Evolutionary conservation across 2,888 invertebrate genomes (phyloP).

Genomic region (Theretra japonica): DNA sequence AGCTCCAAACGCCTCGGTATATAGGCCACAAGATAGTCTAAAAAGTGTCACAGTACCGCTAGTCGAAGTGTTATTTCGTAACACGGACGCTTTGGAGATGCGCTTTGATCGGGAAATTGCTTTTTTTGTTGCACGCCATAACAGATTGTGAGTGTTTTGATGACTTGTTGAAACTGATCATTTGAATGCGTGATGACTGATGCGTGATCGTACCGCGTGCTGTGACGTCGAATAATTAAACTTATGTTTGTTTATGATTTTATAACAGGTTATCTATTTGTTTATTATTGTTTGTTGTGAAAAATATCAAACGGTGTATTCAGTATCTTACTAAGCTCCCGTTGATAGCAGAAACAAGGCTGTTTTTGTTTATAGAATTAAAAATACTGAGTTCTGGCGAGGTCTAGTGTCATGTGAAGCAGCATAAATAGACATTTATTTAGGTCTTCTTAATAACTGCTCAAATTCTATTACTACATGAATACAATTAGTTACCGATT

Average conservation of each 20-base stretch:
- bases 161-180: slow-evolving; percentile 23
- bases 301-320: no score
- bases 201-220: background rate
- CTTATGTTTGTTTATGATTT: background rate
- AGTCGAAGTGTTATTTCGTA: slow-evolving; percentile 47
- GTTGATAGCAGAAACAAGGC: no score
- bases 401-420: no score
- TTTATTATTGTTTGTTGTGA: no score
- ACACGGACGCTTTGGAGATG: slow-evolving; percentile 37
- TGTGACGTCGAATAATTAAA: background rate
- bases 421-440: no score
- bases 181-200: background rate
- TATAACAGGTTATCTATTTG: no score
- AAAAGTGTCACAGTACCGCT: slow-evolving; percentile 44
- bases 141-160: slow-evolving; percentile 39
- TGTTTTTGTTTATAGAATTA: no score
- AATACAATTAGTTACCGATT: background rate
- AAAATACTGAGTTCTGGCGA: no score
- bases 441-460: no score
- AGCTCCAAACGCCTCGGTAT: slow-evolving; percentile 37
- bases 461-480: no score
- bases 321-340: no score
- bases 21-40: slow-evolving; percentile 53
- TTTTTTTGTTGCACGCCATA: slow-evolving; percentile 33
- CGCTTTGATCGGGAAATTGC: slow-evolving; percentile 37